Evolutionary conservation across 2,113 vertebrate genomes (phyloP).

Genomic region (Columba janthina): DNA sequence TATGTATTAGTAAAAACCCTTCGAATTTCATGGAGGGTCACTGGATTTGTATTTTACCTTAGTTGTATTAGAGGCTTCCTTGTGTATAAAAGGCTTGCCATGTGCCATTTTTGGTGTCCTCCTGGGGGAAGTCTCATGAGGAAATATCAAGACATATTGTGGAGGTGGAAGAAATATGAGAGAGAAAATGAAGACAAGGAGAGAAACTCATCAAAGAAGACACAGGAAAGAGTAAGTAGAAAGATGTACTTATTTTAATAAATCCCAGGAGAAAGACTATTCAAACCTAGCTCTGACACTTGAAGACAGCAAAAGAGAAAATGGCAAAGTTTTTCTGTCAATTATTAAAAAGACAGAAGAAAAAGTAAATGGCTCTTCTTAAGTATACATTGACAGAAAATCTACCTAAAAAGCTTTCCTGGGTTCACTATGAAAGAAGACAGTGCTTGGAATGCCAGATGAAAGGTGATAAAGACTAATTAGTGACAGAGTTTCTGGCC

Average conservation of each 20-base stretch:
- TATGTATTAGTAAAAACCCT: background rate
- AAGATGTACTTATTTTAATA: slow-evolving; percentile 17
- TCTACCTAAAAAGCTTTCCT: background rate
- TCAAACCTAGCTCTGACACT: slow-evolving; percentile 12
- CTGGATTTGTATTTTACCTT: background rate
- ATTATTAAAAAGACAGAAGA: slow-evolving; percentile 23
- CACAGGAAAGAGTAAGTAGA: background rate
- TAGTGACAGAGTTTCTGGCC: background rate
- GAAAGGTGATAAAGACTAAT: background rate
- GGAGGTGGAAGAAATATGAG: background rate
- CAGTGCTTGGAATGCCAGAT: background rate
- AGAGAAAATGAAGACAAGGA: background rate
- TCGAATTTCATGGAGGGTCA: background rate
- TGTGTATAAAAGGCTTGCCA: background rate
- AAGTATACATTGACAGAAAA: background rate
- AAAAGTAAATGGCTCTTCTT: slow-evolving; percentile 8
- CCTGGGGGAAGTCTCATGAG: background rate
- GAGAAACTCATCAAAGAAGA: background rate
- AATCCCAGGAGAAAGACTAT: slow-evolving; percentile 5
- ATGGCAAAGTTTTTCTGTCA: slow-evolving; percentile 12
- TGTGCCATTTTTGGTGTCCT: background rate
- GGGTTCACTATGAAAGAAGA: background rate
- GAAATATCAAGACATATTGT: background rate
- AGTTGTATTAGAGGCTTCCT: background rate
- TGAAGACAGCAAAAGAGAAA: slow-evolving; percentile 30